Evolutionary conservation across 2,113 vertebrate genomes (phyloP).

Genomic region (Cebidichthys violaceus): DNA sequence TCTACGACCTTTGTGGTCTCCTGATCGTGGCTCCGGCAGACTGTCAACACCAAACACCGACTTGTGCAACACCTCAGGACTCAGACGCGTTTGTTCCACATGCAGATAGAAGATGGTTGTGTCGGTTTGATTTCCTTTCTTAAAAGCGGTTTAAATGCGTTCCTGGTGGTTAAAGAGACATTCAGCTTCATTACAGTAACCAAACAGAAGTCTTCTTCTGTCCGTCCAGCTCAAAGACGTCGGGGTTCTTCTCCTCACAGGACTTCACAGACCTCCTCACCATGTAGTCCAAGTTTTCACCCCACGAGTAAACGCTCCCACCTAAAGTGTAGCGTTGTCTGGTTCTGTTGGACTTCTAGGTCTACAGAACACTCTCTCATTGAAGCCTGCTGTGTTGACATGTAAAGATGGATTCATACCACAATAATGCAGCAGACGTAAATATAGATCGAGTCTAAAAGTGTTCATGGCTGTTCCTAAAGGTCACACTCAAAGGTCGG

Average conservation of each 20-base stretch:
- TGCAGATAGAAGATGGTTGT: neutral
- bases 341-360: too few relatives aligned
- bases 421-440: neutral
- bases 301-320: too few relatives aligned
- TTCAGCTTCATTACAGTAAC: neutral
- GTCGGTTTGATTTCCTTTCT: neutral
- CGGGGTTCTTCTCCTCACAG: too few relatives aligned
- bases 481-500: neutral
- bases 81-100: too few relatives aligned
- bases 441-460: neutral
- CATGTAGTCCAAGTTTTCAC: too few relatives aligned
- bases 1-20: constrained; percentile 14
- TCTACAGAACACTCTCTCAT: too few relatives aligned
- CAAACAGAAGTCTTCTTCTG: neutral
- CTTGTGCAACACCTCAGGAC: constrained; percentile 28
- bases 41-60: constrained; percentile 15
- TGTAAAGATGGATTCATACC: neutral
- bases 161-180: neutral
- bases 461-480: neutral
- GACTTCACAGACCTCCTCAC: neutral
- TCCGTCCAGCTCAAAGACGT: neutral
- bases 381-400: neutral
- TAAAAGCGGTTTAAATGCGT: neutral
- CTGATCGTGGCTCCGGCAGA: neutral
- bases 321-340: too few relatives aligned